Percentiles rank a stretch among this genome's conserved stretches.
Conservation (phyloP, 1,140 invertebrate genomes). For the Drosophila mayri region DNA sequence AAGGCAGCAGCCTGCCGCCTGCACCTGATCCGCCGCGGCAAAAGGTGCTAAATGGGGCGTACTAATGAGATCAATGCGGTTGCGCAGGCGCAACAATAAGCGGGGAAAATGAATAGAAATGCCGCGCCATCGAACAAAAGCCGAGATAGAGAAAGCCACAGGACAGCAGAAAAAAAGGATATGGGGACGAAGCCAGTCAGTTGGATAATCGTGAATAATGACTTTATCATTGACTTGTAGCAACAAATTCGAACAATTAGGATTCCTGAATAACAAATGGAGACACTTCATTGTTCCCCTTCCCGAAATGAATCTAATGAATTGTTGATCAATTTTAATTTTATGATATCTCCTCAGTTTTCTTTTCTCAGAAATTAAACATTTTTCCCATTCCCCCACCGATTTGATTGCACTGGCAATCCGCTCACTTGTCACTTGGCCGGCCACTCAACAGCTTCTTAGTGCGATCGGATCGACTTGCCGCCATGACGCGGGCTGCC, state of each 20-base stretch:
- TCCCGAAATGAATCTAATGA: neutral
- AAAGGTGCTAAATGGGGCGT: constrained; percentile 84
- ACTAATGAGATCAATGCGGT: constrained; percentile 79
- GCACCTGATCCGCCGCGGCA: constrained; percentile 63
- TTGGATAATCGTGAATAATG: constrained; percentile 62
- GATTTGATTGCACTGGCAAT: constrained; percentile 31
- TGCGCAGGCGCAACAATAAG: constrained; percentile 34
- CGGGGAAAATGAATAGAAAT: constrained; percentile 37
- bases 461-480: constrained; percentile 23
- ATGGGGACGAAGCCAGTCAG: constrained; percentile 13
- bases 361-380: constrained; percentile 1
- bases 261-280: constrained; percentile 9
- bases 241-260: constrained; percentile 28
- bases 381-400: neutral
- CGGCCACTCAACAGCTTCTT: constrained; percentile 55
- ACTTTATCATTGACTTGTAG: constrained; percentile 40
- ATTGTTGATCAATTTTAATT: neutral
- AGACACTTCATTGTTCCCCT: constrained; percentile 8
- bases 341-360: neutral
- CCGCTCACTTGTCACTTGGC: constrained; percentile 64
- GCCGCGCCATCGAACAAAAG: constrained; percentile 40
- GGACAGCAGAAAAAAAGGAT: constrained; percentile 10
- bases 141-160: constrained; percentile 17
- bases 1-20: no score
- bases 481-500: constrained; percentile 42